Conservation (phyloP, 2,113 vertebrate genomes). For the Oryzias curvinotus region DNA sequence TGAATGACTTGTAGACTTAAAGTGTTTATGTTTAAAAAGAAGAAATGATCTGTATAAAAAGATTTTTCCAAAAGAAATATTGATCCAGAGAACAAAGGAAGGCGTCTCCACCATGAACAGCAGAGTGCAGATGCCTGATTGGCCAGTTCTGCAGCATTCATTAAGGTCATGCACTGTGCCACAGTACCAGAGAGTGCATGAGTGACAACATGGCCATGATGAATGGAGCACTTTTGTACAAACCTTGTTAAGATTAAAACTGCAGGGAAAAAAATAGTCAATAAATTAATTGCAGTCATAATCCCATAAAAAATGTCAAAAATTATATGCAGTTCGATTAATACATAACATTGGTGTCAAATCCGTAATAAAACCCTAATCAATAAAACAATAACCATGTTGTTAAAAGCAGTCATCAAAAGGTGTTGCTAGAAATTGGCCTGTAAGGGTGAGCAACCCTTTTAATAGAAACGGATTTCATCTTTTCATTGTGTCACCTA, state of each 20-base stretch:
- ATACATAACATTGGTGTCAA: constrained; percentile 98
- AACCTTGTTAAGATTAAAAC: constrained; percentile 82
- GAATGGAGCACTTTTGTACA: constrained; percentile 85
- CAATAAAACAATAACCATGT: constrained; percentile 99
- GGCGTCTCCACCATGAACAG: constrained; percentile 49
- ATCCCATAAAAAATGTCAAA: constrained; percentile 92
- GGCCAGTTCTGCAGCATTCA: constrained; percentile 83
- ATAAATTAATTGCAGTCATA: constrained; percentile 98
- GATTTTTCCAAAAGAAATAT: constrained; percentile 77
- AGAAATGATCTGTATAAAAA: constrained; percentile 77
- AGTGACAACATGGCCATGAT: constrained; percentile 83
- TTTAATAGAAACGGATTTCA: constrained; percentile 99
- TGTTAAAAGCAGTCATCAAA: constrained; percentile 96
- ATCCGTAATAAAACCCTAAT: constrained; percentile 97
- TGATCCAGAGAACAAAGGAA: constrained; percentile 78
- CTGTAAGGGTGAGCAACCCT: constrained; percentile 99
- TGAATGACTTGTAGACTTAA: constrained; percentile 60
- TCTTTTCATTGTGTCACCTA: constrained; percentile 99
- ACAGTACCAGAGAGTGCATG: constrained; percentile 80
- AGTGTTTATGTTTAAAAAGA: constrained; percentile 77
- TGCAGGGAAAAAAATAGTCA: constrained; percentile 91
- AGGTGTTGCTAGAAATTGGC: constrained; percentile 88
- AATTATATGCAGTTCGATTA: constrained; percentile 98
- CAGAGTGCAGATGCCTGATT: constrained; percentile 82
- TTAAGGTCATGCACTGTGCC: constrained; percentile 83